Percentiles rank a stretch among this genome's conserved stretches.
Conservation (phyloP, 2,888 invertebrate genomes). For the Diachrysia chrysitis region DNA sequence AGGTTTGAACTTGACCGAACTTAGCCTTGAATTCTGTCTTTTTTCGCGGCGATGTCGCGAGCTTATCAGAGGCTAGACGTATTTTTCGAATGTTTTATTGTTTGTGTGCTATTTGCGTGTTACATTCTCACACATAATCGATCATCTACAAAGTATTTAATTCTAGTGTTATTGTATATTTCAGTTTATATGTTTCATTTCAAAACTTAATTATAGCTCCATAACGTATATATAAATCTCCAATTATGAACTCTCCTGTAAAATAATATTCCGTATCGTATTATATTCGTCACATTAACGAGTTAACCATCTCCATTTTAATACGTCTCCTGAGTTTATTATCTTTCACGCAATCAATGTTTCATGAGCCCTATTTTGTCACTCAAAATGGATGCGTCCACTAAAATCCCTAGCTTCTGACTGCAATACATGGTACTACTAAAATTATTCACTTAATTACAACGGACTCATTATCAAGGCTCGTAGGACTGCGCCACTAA, state of each 20-base stretch:
- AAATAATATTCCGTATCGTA: too few relatives aligned
- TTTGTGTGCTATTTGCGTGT: not conserved
- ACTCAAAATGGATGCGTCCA: slow-evolving; percentile 22
- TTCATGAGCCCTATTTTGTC: not conserved
- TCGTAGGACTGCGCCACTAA: slow-evolving; percentile 45
- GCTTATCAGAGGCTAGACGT: not conserved
- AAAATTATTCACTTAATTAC: slow-evolving; percentile 51
- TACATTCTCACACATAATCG: not conserved
- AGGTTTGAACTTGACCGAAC: slow-evolving; percentile 2
- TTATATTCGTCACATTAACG: too few relatives aligned
- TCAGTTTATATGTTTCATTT: too few relatives aligned
- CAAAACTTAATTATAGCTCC: too few relatives aligned
- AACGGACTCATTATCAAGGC: slow-evolving; percentile 54
- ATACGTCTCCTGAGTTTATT: not conserved
- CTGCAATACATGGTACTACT: slow-evolving; percentile 32
- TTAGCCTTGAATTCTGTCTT: not conserved
- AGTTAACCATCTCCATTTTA: too few relatives aligned
- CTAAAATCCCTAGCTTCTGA: slow-evolving; percentile 20
- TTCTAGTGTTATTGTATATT: too few relatives aligned
- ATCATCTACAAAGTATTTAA: not conserved
- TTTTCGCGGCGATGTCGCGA: not conserved
- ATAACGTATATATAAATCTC: too few relatives aligned
- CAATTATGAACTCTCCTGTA: too few relatives aligned
- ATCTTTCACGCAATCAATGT: slow-evolving; percentile 8
- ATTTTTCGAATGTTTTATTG: not conserved